Percentiles rank a stretch among this genome's conserved stretches.
These are phyloP conservation scores for Microctonus brassicae DNA, from an alignment of 2,888 invertebrate species.

Conservation along the genomic window DNA sequence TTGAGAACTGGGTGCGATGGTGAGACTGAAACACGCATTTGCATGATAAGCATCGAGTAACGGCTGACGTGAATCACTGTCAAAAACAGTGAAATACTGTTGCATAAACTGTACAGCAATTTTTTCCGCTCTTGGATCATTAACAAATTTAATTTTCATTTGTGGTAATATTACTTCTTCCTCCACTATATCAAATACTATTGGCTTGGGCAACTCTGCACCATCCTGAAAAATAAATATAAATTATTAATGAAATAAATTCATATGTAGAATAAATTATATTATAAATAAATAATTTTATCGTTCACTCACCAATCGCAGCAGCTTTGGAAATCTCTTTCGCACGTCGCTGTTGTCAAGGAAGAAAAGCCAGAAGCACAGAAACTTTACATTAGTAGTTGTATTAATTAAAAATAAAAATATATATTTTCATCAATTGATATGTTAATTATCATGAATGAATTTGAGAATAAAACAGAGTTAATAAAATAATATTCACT, in stretches of 20 bases:
- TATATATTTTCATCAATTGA: conserved; percentile 22
- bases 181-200: conserved; percentile 87
- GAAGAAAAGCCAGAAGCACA: conserved; percentile 71
- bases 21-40: conserved; percentile 80
- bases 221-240: conserved; percentile 87
- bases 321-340: conserved; percentile 88
- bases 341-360: conserved; percentile 88
- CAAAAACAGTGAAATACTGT: conserved; percentile 87
- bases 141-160: conserved; percentile 77
- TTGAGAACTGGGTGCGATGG: conserved; percentile 47
- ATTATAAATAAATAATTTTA: conserved; percentile 20
- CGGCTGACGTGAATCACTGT: conserved; percentile 82
- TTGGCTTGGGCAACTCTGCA: conserved; percentile 84
- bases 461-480: conserved; percentile 1
- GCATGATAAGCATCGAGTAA: conserved; percentile 91
- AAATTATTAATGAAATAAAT: too few relatives aligned
- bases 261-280: conserved; percentile 11
- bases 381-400: conserved; percentile 61
- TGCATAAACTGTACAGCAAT: conserved; percentile 86
- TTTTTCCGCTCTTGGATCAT: conserved; percentile 74
- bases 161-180: conserved; percentile 76
- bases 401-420: too few relatives aligned
- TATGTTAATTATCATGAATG: conserved; percentile 21
- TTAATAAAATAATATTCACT: conserved; percentile 37
- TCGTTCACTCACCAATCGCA: conserved; percentile 83